Evolutionary conservation across 2,888 invertebrate species (phyloP).

Genomic region (Melinopterus prodromus): DNA sequence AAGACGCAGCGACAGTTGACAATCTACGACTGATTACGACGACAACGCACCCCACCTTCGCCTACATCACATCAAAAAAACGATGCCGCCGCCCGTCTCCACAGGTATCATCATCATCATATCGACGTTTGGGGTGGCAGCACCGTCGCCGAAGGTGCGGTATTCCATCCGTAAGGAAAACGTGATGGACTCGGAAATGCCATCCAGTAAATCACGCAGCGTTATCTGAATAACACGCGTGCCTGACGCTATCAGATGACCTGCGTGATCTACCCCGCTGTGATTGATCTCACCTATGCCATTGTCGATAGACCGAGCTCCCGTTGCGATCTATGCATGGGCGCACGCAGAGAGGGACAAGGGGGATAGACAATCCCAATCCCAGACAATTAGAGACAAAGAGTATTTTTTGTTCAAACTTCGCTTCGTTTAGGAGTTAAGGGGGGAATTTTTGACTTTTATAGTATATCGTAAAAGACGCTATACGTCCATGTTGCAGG

Average conservation of each 20-base stretch:
- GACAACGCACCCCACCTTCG: background rate
- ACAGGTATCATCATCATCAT: constrained; percentile 4
- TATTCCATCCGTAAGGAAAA: constrained; percentile 28
- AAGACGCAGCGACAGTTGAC: background rate
- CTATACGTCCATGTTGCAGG: too few species aligned
- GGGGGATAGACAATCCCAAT: too few species aligned
- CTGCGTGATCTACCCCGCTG: constrained; percentile 53
- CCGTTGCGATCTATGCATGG: background rate
- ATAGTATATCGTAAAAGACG: too few species aligned
- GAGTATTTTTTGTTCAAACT: too few species aligned
- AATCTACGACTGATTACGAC: background rate
- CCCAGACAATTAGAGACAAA: too few species aligned
- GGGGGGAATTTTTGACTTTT: too few species aligned
- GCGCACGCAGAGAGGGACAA: background rate
- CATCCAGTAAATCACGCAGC: constrained; percentile 55
- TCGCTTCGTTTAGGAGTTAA: too few species aligned
- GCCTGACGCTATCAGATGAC: constrained; percentile 58
- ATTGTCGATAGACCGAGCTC: background rate
- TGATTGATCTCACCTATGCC: constrained; percentile 51
- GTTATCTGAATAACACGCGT: constrained; percentile 56
- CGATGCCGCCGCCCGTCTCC: background rate
- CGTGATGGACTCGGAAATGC: constrained; percentile 57
- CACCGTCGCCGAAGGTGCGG: background rate
- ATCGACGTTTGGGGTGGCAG: background rate
- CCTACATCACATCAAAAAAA: background rate